Conservation (phyloP, 2,797 vertebrate genomes). For the Eurystomus glaucurus region DNA sequence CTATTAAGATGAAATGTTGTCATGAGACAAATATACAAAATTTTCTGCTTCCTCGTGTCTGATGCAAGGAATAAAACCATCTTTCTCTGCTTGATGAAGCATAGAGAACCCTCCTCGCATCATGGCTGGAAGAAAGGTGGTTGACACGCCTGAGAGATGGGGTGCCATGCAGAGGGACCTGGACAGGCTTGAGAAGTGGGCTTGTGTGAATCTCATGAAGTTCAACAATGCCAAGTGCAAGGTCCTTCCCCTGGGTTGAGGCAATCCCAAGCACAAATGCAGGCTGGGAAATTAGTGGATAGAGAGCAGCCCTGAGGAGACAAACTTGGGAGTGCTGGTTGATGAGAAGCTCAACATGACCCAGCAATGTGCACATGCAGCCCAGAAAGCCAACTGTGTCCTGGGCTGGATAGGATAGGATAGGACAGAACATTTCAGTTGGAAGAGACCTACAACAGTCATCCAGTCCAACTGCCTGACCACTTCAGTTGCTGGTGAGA, state of each 20-base stretch:
- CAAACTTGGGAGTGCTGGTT: not conserved
- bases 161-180: not conserved
- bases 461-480: not conserved
- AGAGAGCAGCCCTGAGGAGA: not conserved
- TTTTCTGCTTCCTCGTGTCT: slow-evolving; percentile 56
- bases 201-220: not conserved
- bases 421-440: not conserved
- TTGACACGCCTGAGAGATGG: not conserved
- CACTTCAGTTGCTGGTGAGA: not conserved
- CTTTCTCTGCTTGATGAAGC: slow-evolving; percentile 50
- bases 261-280: not conserved
- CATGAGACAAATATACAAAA: slow-evolving; percentile 68
- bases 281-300: not conserved
- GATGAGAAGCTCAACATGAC: not conserved
- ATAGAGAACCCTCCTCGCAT: slow-evolving; percentile 14
- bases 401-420: not conserved
- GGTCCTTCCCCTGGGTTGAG: no score
- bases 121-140: not conserved
- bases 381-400: not conserved
- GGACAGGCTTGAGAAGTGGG: not conserved
- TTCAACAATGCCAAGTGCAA: not conserved
- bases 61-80: slow-evolving; percentile 19
- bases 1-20: slow-evolving; percentile 81
- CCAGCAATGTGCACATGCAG: not conserved
- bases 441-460: not conserved